A percentile compares a stretch with the other conserved stretches of the same genome.
These are phyloP conservation scores for Synergus gifuensis DNA, from an alignment of 2,888 invertebrate genomes.

Conservation along the genomic window DNA sequence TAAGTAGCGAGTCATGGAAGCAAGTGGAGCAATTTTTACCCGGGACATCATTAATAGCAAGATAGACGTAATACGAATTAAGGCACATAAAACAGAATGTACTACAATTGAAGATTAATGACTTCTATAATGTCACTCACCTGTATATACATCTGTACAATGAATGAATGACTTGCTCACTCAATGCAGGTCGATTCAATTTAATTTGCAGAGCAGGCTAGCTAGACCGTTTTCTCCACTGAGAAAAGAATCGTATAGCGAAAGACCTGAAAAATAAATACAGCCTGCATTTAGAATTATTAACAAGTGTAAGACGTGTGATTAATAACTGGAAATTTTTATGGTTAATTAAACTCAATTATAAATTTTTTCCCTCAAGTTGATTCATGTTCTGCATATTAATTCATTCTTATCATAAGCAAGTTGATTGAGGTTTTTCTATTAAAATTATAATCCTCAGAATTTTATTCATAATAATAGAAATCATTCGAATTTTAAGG, in stretches of 20 bases:
- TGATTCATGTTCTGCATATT: neutral
- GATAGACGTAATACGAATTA: neutral
- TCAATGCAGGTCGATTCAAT: slow-evolving; percentile 24
- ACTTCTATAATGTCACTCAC: slow-evolving; percentile 17
- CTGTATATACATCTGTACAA: neutral
- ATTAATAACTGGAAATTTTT: neutral
- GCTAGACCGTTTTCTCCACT: slow-evolving; percentile 16
- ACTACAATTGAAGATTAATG: slow-evolving; percentile 21
- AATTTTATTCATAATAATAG: neutral
- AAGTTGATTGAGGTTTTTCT: too few relatives aligned
- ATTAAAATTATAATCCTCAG: neutral
- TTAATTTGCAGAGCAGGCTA: neutral
- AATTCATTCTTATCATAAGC: too few relatives aligned
- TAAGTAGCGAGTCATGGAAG: too few relatives aligned
- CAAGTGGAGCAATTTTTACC: too few relatives aligned
- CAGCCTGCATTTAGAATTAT: slow-evolving; percentile 27
- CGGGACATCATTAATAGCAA: too few relatives aligned
- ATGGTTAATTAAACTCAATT: neutral
- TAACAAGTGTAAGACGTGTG: neutral
- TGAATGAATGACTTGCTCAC: slow-evolving; percentile 6
- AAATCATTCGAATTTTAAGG: neutral
- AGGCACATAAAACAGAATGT: neutral
- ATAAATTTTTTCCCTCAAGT: too few relatives aligned
- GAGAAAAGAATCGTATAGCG: slow-evolving; percentile 17
- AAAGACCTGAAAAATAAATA: slow-evolving; percentile 35